phyloP scores from a whole-genome alignment of 2,797 vertebrate species.

The Oryzias sinensis region DNA sequence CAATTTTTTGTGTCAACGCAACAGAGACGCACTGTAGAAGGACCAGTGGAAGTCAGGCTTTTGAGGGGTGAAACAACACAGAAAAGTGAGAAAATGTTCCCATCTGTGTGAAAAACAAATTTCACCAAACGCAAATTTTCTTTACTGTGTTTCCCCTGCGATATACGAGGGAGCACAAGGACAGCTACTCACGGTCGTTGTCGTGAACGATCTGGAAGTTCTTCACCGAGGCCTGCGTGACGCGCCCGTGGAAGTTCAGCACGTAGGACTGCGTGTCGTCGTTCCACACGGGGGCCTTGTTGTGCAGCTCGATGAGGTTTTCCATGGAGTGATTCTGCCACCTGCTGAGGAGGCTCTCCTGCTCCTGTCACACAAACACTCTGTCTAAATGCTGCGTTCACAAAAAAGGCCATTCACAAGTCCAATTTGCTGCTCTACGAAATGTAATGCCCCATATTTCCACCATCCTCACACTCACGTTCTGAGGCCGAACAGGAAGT shows the following conservation, averaged over 20 bases:
- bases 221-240: slow-evolving; percentile 96
- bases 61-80: no score
- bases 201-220: slow-evolving; percentile 98
- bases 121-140: no score
- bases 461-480: slow-evolving; percentile 75
- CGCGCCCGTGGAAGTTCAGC: slow-evolving; percentile 94
- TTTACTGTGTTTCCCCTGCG: no score
- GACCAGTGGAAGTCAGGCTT: no score
- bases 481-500: slow-evolving; percentile 86
- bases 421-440: no score
- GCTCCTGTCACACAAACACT: slow-evolving; percentile 77
- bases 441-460: no score
- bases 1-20: no score
- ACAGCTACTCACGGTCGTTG: slow-evolving; percentile 87
- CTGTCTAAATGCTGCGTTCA: no score
- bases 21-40: no score
- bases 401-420: no score
- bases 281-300: slow-evolving; percentile 97
- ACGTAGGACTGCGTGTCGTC: slow-evolving; percentile 97
- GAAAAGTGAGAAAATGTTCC: no score
- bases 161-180: background rate
- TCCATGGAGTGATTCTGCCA: slow-evolving; percentile 90
- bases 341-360: slow-evolving; percentile 88
- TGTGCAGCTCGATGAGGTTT: slow-evolving; percentile 94
- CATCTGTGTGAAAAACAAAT: no score